Percentiles rank a stretch among this genome's conserved stretches.
These are phyloP conservation scores for Phainopepla nitens DNA, from an alignment of 2,113 vertebrate species.

Conservation along the genomic window DNA sequence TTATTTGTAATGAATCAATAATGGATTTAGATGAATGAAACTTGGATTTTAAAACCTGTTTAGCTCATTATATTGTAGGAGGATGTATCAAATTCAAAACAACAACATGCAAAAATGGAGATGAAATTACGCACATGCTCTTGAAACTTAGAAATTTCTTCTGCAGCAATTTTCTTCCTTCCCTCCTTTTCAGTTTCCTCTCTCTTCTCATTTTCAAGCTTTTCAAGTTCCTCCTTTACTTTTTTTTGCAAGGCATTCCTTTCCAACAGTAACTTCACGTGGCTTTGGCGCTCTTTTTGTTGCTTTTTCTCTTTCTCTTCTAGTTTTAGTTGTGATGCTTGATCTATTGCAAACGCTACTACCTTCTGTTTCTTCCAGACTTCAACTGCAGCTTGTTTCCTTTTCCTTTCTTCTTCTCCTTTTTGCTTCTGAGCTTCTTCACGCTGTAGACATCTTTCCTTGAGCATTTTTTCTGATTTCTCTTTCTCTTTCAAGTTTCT, in stretches of 20 bases:
- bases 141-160: conserved; percentile 78
- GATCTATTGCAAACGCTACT: conserved; percentile 68
- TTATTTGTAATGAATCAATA: not conserved
- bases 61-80: not conserved
- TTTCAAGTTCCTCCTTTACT: conserved; percentile 72
- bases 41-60: not conserved
- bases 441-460: conserved; percentile 12
- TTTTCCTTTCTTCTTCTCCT: conserved; percentile 72
- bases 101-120: not conserved
- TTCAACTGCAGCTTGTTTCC: conserved; percentile 65
- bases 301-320: conserved; percentile 67
- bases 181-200: conserved; percentile 72
- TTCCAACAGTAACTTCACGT: conserved; percentile 76
- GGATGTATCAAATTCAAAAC: not conserved
- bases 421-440: conserved; percentile 68
- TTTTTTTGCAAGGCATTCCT: conserved; percentile 72
- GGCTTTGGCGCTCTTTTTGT: conserved; percentile 74
- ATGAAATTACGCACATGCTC: conserved; percentile 72
- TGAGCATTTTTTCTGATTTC: conserved; percentile 55
- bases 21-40: not conserved
- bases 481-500: conserved; percentile 70
- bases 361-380: conserved; percentile 80
- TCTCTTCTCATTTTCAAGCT: conserved; percentile 64
- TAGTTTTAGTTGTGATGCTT: conserved; percentile 66
- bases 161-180: conserved; percentile 69